Percentiles rank a stretch among this genome's conserved stretches.
phyloP scores from a whole-genome alignment of 2,113 vertebrate genomes.

The Xenotilapia caudafasciata region DNA sequence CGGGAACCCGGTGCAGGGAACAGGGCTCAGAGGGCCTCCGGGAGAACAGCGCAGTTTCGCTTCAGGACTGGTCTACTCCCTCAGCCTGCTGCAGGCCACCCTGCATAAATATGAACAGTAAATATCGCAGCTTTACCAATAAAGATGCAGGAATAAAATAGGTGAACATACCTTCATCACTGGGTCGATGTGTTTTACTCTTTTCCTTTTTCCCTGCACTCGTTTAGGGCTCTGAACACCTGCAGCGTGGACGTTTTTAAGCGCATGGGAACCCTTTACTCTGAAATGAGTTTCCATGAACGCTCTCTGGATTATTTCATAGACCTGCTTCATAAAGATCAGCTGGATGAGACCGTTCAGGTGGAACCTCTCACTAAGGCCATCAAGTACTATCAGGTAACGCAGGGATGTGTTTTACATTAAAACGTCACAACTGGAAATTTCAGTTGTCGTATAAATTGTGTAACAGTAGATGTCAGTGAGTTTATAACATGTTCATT shows the following conservation, averaged over 20 bases:
- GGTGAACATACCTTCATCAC: not conserved
- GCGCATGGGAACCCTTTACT: slow-evolving; percentile 89
- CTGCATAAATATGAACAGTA: slow-evolving; percentile 91
- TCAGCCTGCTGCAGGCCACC: slow-evolving; percentile 86
- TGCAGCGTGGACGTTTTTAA: slow-evolving; percentile 91
- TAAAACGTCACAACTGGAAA: not conserved
- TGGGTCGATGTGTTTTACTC: not conserved
- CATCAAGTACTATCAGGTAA: slow-evolving; percentile 98
- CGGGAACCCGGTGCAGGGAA: slow-evolving; percentile 70
- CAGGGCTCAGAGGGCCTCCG: slow-evolving; percentile 75
- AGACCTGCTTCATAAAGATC: slow-evolving; percentile 92
- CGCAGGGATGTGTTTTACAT: not conserved
- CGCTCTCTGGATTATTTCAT: slow-evolving; percentile 93
- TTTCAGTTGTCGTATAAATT: not conserved
- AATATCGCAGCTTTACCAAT: not conserved
- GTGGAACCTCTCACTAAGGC: slow-evolving; percentile 95
- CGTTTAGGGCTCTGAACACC: slow-evolving; percentile 78
- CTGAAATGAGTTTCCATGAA: slow-evolving; percentile 94
- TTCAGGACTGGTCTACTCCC: slow-evolving; percentile 89
- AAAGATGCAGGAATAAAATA: not conserved
- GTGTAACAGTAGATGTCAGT: accelerated
- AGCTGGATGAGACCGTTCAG: slow-evolving; percentile 93
- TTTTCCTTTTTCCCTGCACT: not conserved
- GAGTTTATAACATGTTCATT: not conserved
- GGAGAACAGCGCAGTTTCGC: slow-evolving; percentile 95